These are phyloP conservation scores for Callinectes sapidus DNA, from an alignment of 2,888 invertebrate species.

Conservation along the genomic window DNA sequence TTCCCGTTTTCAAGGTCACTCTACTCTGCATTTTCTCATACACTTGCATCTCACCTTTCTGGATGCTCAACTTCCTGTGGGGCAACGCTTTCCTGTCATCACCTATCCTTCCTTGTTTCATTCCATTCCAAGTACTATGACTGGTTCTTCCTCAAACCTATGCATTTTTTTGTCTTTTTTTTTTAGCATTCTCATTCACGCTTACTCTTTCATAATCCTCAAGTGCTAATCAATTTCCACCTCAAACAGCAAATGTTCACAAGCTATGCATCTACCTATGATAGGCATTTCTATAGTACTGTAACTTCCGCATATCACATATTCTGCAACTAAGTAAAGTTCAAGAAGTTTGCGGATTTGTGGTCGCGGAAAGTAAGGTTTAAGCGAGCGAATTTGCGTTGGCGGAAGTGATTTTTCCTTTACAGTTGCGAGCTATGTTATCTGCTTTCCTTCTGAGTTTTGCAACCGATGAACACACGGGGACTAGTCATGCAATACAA, in stretches of 20 bases:
- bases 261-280: neutral
- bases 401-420: too few species aligned
- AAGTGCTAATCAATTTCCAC: neutral
- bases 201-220: neutral
- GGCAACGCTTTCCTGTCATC: neutral
- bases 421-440: neutral
- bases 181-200: neutral
- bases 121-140: neutral
- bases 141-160: neutral
- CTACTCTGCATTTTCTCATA: neutral
- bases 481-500: neutral
- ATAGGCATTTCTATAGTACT: too few species aligned
- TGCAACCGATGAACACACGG: neutral
- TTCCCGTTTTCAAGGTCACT: neutral
- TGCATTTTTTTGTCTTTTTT: too few species aligned
- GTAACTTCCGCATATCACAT: too few species aligned
- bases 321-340: too few species aligned
- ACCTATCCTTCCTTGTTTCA: neutral
- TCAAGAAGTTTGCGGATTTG: too few species aligned
- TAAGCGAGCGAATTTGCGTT: too few species aligned
- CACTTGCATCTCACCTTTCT: neutral
- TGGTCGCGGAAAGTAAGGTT: too few species aligned
- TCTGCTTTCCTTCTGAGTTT: neutral
- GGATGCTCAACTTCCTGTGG: neutral
- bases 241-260: neutral